Evolutionary conservation across 2,888 invertebrate genomes (phyloP).

Genomic region (Dendrolimus pini): DNA sequence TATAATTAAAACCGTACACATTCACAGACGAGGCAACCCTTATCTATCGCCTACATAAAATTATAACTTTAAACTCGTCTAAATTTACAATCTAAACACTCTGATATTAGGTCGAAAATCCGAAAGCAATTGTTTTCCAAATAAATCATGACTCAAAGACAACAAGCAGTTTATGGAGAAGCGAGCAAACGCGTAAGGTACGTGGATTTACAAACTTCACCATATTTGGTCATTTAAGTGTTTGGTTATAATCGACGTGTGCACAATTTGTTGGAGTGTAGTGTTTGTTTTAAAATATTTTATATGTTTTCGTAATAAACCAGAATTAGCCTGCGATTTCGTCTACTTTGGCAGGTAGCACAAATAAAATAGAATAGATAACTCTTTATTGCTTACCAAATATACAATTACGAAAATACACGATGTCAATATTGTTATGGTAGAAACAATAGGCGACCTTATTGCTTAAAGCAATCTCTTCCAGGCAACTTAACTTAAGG

Average conservation of each 20-base stretch:
- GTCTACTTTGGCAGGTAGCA: no score
- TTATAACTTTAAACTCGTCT: not conserved
- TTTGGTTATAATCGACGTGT: constrained; percentile 33
- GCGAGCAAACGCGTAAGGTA: constrained; percentile 30
- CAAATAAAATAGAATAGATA: no score
- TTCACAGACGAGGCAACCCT: constrained; percentile 33
- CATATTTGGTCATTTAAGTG: constrained; percentile 49
- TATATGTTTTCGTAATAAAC: no score
- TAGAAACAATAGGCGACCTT: no score
- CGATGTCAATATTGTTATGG: no score
- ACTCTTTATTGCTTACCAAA: no score
- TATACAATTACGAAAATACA: no score
- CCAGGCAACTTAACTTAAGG: no score
- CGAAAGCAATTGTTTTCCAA: constrained; percentile 17
- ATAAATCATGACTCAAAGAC: constrained; percentile 46
- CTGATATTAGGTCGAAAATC: constrained; percentile 29
- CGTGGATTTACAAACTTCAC: constrained; percentile 37
- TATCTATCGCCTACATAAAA: constrained; percentile 52
- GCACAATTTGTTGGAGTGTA: constrained; percentile 11
- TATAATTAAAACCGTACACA: constrained; percentile 15
- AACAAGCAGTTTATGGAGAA: constrained; percentile 36
- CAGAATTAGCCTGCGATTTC: no score
- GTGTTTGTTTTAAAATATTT: not conserved
- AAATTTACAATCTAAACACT: constrained; percentile 16
- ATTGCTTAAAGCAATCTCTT: no score